A percentile compares a stretch with the other conserved stretches of the same genome.
These are phyloP conservation scores for Drosophila auraria DNA, from an alignment of 1,140 invertebrate species.

Conservation along the genomic window DNA sequence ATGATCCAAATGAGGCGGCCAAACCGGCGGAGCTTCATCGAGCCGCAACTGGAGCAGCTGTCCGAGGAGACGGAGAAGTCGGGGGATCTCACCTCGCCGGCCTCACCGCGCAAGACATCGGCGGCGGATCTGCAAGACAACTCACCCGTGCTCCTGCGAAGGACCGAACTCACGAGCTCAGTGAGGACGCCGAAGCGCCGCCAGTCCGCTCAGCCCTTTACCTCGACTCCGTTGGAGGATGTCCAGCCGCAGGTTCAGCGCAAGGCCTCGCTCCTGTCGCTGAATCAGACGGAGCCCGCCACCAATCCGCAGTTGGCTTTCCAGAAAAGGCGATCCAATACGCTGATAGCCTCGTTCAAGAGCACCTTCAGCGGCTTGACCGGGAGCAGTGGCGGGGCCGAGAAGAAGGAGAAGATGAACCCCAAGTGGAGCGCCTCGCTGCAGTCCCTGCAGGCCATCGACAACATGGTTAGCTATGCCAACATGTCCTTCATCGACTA, in stretches of 20 bases:
- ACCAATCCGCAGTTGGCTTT: slow-evolving; percentile 72
- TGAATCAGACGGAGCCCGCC: slow-evolving; percentile 40
- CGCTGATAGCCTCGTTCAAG: slow-evolving; percentile 74
- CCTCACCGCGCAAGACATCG: slow-evolving; percentile 75
- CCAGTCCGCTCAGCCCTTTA: slow-evolving; percentile 61
- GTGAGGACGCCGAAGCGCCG: slow-evolving; percentile 54
- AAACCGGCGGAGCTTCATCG: slow-evolving; percentile 76
- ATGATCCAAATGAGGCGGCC: slow-evolving; percentile 79
- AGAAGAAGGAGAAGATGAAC: slow-evolving; percentile 81
- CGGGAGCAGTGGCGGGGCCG: slow-evolving; percentile 14
- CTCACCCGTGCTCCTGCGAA: slow-evolving; percentile 38
- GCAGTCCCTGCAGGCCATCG: slow-evolving; percentile 83
- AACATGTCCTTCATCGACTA: slow-evolving; percentile 85
- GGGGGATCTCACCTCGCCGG: slow-evolving; percentile 65
- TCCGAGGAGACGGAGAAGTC: slow-evolving; percentile 77
- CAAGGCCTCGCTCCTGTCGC: slow-evolving; percentile 56
- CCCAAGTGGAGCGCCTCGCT: slow-evolving; percentile 84
- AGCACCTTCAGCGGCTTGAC: slow-evolving; percentile 60
- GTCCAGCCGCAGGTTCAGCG: slow-evolving; percentile 22
- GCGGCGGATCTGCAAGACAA: slow-evolving; percentile 44
- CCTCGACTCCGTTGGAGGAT: slow-evolving; percentile 63
- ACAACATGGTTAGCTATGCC: slow-evolving; percentile 85
- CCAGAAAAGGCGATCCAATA: slow-evolving; percentile 75
- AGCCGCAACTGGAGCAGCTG: slow-evolving; percentile 81
- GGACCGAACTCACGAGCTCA: slow-evolving; percentile 45